Evolutionary conservation across 2,113 vertebrate genomes (phyloP), one percentile per base, ranked within the genome.

Genomic region (Brachypodius melanocephalos): DNA sequence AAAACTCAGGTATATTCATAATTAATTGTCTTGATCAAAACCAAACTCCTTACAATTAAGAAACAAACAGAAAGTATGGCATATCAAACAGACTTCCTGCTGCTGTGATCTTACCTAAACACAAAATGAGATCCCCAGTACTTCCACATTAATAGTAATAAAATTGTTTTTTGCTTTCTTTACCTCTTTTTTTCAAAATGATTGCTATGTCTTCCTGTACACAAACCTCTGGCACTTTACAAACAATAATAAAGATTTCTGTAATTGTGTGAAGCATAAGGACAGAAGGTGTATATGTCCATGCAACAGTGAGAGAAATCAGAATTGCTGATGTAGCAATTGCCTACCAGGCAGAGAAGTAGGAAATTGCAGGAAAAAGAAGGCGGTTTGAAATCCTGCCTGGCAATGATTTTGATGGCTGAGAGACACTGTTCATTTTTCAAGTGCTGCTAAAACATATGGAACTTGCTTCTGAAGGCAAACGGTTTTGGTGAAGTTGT

Each of bases 21-120:
- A 95, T 96, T 96, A 96, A 96, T 93, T 94, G 55, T 94, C 72
- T 93, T 95, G 95, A 96, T 96, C 94, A 96, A 96, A 96, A 73
- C 48, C 88, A 86, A 91, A 91, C 75, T 94, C 78, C 77, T 86
- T 92, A 96, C 90, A 93, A 94, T 96, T 96, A 96, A 94, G 72
- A 94, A 96, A 96, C 95, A 96, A 95, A 93, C 88, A 94, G 95
- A 96, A 93, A 59, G 57, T 95, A 95, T 72, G 82, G 91, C 92
- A 94, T 96, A 96, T 96, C 96, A 96, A 95, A 96, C 85, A 95
- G 91, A 92, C 68, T 92, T 96, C 88, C 63, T 93, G 75, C 61
- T 92, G 45, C 93, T 96, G 57, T 97, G 94, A 96, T 96, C 92
- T 95, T 91, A 77, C 52, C 63, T 96, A 96, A 97, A 93, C 46